A percentile compares a stretch with the other conserved stretches of the same genome.
These are phyloP conservation scores for Thera obeliscata DNA, from an alignment of 2,888 invertebrate genomes.

Conservation along the genomic window DNA sequence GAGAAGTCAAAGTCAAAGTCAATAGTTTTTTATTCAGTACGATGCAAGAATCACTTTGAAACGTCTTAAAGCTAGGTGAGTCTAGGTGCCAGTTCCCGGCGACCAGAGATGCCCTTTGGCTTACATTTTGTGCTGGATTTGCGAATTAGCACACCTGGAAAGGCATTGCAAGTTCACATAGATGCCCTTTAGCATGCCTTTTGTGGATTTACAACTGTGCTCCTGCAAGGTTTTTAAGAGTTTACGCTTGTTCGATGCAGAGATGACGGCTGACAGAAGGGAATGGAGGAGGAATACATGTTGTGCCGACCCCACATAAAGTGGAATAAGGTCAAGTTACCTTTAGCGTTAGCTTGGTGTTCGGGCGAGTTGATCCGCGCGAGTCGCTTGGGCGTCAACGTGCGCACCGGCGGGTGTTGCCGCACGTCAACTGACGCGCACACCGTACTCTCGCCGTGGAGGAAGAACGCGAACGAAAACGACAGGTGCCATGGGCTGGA, in stretches of 20 bases:
- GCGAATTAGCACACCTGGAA: not conserved
- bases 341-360: conserved; percentile 56
- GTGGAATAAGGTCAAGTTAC: conserved; percentile 29
- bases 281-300: too few relatives aligned
- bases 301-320: too few relatives aligned
- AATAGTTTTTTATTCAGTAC: too few relatives aligned
- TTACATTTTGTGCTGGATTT: not conserved
- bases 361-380: conserved; percentile 56
- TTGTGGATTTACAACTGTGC: too few relatives aligned
- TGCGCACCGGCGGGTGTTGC: conserved; percentile 96
- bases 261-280: too few relatives aligned
- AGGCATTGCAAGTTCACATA: too few relatives aligned
- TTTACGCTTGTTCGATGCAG: too few relatives aligned
- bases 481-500: conserved; percentile 93
- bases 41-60: too few relatives aligned
- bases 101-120: not conserved
- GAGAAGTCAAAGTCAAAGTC: too few relatives aligned
- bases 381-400: conserved; percentile 86
- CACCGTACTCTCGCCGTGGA: conserved; percentile 99
- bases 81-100: too few relatives aligned
- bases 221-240: too few relatives aligned
- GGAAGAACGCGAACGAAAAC: conserved; percentile 98
- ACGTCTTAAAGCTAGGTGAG: too few relatives aligned
- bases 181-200: conserved; percentile 48
- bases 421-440: conserved; percentile 99